A percentile compares a stretch with the other conserved stretches of the same genome.
These are phyloP conservation scores for Drosophila subpulchrella DNA, from an alignment of 1,140 invertebrate genomes.

Conservation along the genomic window DNA sequence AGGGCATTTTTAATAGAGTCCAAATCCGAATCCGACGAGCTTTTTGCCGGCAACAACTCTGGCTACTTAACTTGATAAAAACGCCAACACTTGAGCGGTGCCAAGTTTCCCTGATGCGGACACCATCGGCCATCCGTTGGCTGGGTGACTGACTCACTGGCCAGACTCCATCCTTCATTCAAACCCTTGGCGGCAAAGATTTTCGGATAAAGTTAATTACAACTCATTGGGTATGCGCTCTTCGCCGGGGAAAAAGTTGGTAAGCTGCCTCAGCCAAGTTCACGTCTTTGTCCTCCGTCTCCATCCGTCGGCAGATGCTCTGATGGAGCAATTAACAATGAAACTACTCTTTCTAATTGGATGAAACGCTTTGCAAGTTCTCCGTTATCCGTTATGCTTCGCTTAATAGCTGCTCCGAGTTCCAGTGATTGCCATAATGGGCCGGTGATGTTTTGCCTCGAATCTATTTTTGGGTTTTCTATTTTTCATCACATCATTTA, in stretches of 20 bases:
- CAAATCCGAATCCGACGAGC: neutral
- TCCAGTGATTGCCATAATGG: neutral
- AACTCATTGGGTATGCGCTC: constrained; percentile 75
- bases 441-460: neutral
- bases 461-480: neutral
- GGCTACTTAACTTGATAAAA: constrained; percentile 82
- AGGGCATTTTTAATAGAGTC: constrained; percentile 50
- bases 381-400: constrained; percentile 65
- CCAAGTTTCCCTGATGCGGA: neutral
- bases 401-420: constrained; percentile 37
- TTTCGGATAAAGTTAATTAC: constrained; percentile 84
- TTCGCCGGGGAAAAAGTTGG: constrained; percentile 32
- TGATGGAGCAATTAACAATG: constrained; percentile 75
- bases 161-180: neutral
- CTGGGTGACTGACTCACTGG: neutral
- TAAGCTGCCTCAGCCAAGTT: constrained; percentile 5
- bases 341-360: constrained; percentile 81
- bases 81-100: constrained; percentile 48
- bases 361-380: constrained; percentile 81
- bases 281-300: neutral
- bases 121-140: constrained; percentile 16
- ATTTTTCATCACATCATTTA: neutral
- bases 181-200: constrained; percentile 62
- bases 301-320: constrained; percentile 1
- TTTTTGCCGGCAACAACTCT: constrained; percentile 32